Evolutionary conservation across 2,797 vertebrate genomes (phyloP).

Genomic region (Enteromius radiatus): DNA sequence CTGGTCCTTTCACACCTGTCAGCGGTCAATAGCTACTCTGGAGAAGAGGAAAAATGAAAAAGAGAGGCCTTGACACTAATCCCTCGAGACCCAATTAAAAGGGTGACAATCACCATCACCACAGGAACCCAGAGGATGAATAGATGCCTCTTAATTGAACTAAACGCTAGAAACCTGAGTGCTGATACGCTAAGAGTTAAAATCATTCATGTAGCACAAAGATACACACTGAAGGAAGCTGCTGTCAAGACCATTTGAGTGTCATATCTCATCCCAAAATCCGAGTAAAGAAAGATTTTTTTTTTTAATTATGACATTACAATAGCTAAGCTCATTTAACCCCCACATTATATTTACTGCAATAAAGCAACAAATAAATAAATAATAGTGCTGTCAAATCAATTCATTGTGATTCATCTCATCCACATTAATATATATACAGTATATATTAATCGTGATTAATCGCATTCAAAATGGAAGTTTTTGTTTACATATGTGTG

Average conservation of each 20-base stretch:
- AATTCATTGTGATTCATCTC: too few species aligned
- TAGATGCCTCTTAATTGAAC: slow-evolving; percentile 76
- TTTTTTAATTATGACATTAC: background rate
- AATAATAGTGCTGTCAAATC: background rate
- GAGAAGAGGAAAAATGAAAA: slow-evolving; percentile 32
- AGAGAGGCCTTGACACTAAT: slow-evolving; percentile 62
- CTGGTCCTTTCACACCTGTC: slow-evolving; percentile 38
- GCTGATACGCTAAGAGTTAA: background rate
- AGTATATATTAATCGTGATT: too few species aligned
- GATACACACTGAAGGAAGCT: background rate
- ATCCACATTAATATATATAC: too few species aligned
- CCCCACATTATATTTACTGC: background rate
- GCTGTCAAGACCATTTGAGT: background rate
- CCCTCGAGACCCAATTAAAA: slow-evolving; percentile 80
- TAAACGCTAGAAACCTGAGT: slow-evolving; percentile 41
- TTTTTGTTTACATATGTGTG: too few species aligned
- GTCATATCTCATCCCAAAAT: background rate
- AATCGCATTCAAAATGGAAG: too few species aligned
- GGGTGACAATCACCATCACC: slow-evolving; percentile 60
- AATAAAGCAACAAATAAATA: background rate
- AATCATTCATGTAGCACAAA: background rate
- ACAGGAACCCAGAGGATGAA: slow-evolving; percentile 66
- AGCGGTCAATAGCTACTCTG: slow-evolving; percentile 55
- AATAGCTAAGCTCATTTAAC: background rate
- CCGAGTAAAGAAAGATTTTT: background rate